Percentiles rank a stretch among this genome's conserved stretches.
phyloP scores from a whole-genome alignment of 1,140 invertebrate genomes.

The Camponotus pennsylvanicus region DNA sequence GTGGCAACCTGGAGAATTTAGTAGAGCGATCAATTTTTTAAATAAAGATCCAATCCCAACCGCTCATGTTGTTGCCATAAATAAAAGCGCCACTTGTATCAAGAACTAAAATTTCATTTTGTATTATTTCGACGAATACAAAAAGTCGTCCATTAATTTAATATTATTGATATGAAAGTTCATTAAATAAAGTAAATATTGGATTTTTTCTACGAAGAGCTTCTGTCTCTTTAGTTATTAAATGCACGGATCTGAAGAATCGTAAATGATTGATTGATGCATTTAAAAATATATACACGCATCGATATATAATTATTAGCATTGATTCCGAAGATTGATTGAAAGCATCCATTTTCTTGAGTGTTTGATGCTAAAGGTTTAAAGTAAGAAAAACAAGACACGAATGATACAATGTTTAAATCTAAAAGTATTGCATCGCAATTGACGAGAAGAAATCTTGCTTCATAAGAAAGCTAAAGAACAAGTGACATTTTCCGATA shows the following conservation, averaged over 20 bases:
- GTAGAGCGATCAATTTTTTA: neutral
- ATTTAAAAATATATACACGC: neutral
- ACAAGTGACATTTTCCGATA: constrained; percentile 34
- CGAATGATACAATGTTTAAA: neutral
- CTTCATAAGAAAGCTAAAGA: neutral
- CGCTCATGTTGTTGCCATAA: neutral
- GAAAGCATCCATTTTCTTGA: neutral
- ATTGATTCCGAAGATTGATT: too few species aligned
- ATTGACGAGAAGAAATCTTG: neutral
- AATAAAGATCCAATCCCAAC: constrained; percentile 31
- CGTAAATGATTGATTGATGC: neutral
- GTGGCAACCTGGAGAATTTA: neutral
- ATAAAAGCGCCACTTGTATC: neutral
- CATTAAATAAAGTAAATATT: neutral
- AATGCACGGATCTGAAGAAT: neutral
- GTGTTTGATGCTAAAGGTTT: neutral
- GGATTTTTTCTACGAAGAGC: neutral
- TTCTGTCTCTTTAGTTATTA: neutral
- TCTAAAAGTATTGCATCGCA: neutral
- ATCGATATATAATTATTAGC: neutral
- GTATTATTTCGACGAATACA: neutral
- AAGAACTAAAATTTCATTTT: neutral
- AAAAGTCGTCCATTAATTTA: constrained; percentile 12
- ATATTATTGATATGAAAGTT: neutral
- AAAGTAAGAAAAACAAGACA: neutral